phyloP scores from a whole-genome alignment of 2,113 vertebrate genomes.

The Oostethus manadensis region DNA sequence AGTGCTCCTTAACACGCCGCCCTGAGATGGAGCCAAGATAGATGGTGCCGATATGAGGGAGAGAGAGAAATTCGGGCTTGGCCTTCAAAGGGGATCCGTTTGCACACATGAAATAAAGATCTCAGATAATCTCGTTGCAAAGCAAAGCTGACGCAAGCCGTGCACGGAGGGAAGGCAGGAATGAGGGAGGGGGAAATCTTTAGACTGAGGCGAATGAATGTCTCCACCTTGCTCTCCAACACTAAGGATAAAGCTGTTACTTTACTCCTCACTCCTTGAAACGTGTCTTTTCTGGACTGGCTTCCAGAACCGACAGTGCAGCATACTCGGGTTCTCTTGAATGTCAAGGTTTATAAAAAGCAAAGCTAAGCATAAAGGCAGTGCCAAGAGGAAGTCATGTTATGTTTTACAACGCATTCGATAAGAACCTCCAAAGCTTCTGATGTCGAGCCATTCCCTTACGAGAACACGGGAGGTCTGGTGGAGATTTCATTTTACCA shows the following conservation, averaged over 20 bases:
- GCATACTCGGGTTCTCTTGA: slow-evolving; percentile 1
- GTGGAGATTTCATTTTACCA: slow-evolving; percentile 13
- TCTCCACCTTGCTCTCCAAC: slow-evolving; percentile 25
- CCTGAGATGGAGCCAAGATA: slow-evolving; percentile 57
- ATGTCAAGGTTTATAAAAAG: slow-evolving; percentile 17
- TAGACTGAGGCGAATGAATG: slow-evolving; percentile 35
- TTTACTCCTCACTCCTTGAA: slow-evolving; percentile 17
- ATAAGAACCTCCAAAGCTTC: slow-evolving; percentile 44
- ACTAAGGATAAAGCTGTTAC: slow-evolving; percentile 29
- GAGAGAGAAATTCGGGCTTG: slow-evolving; percentile 42
- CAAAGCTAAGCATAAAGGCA: slow-evolving; percentile 17
- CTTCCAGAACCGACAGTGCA: slow-evolving; percentile 17
- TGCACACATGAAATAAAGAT: slow-evolving; percentile 69
- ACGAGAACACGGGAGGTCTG: slow-evolving; percentile 15
- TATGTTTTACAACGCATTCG: slow-evolving; percentile 41
- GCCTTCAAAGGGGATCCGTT: slow-evolving; percentile 66
- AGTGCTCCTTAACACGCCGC: slow-evolving; percentile 42
- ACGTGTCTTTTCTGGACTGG: slow-evolving; percentile 17
- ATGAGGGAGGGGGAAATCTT: slow-evolving; percentile 27
- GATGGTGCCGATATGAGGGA: slow-evolving; percentile 61
- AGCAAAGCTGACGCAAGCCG: slow-evolving; percentile 46
- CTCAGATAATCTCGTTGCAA: slow-evolving; percentile 61
- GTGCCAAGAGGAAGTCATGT: slow-evolving; percentile 37
- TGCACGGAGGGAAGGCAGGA: slow-evolving; percentile 32
- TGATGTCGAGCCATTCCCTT: slow-evolving; percentile 25